These are phyloP conservation scores for Macquaria ambigua DNA, from an alignment of 2,113 vertebrate genomes.

Conservation along the genomic window DNA sequence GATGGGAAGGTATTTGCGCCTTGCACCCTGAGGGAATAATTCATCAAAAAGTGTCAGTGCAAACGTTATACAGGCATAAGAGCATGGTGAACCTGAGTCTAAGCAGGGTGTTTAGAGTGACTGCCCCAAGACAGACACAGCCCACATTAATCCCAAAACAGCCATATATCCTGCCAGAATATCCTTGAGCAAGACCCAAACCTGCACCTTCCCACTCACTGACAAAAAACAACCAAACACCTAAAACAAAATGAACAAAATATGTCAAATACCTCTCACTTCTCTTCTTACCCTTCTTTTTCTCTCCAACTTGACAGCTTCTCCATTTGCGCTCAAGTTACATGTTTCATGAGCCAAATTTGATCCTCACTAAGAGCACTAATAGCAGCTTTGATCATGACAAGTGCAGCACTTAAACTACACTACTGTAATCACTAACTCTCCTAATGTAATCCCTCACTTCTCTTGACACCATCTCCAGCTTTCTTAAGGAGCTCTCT, in stretches of 20 bases:
- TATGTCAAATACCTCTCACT: neutral
- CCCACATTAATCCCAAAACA: constrained; percentile 36
- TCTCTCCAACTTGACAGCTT: constrained; percentile 32
- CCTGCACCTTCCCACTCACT: constrained; percentile 10
- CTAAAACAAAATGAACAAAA: neutral
- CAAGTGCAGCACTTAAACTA: constrained; percentile 61
- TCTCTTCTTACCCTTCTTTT: neutral
- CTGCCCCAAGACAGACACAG: constrained; percentile 19
- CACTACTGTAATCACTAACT: constrained; percentile 57
- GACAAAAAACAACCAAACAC: constrained; percentile 9
- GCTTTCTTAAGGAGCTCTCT: constrained; percentile 53
- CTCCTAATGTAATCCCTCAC: constrained; percentile 62
- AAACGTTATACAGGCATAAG: constrained; percentile 40
- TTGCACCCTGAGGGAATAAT: constrained; percentile 36
- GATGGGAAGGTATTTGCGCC: constrained; percentile 42
- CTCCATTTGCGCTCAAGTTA: constrained; percentile 39
- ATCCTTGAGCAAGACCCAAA: constrained; percentile 22
- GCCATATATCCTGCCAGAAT: constrained; percentile 18
- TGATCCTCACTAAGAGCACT: constrained; percentile 56
- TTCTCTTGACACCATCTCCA: constrained; percentile 56
- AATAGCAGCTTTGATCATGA: constrained; percentile 72
- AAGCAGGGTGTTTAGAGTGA: constrained; percentile 12
- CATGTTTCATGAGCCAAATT: constrained; percentile 40
- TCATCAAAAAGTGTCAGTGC: constrained; percentile 56
- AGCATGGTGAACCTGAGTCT: constrained; percentile 17